These are phyloP conservation scores for Altica lythri DNA, from an alignment of 2,888 invertebrate genomes.

Conservation along the genomic window DNA sequence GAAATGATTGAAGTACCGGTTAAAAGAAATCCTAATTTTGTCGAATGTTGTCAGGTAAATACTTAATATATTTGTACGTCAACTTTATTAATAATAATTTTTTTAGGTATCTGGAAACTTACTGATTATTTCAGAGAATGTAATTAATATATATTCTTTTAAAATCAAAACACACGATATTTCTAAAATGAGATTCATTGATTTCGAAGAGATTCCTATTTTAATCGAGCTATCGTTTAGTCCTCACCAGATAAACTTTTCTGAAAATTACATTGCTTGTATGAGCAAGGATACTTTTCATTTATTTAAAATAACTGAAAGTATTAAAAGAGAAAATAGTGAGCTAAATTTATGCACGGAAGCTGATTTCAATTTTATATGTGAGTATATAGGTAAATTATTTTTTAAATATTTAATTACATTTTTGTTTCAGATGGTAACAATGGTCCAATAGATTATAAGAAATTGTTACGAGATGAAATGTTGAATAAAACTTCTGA, in stretches of 20 bases:
- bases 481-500: conserved; percentile 44
- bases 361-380: conserved; percentile 47
- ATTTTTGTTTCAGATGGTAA: conserved; percentile 37
- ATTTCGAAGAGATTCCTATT: conserved; percentile 70
- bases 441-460: conserved; percentile 50
- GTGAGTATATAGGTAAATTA: conserved; percentile 41
- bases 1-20: conserved; percentile 78
- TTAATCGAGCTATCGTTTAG: conserved; percentile 67
- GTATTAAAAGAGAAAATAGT: conserved; percentile 30
- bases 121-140: conserved; percentile 56
- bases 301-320: conserved; percentile 62
- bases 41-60: conserved; percentile 66
- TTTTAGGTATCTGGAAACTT: conserved; percentile 54
- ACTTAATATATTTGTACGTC: not conserved
- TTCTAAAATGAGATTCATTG: conserved; percentile 70
- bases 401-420: not conserved
- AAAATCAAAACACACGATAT: conserved; percentile 69
- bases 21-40: conserved; percentile 62
- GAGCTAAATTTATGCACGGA: conserved; percentile 35
- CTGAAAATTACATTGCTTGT: conserved; percentile 71
- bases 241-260: conserved; percentile 64
- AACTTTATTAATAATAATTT: not conserved
- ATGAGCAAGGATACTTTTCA: conserved; percentile 66
- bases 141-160: conserved; percentile 63
- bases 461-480: conserved; percentile 50